Evolutionary conservation across 2,888 invertebrate genomes (phyloP).

Genomic region (Heliconius cydno): DNA sequence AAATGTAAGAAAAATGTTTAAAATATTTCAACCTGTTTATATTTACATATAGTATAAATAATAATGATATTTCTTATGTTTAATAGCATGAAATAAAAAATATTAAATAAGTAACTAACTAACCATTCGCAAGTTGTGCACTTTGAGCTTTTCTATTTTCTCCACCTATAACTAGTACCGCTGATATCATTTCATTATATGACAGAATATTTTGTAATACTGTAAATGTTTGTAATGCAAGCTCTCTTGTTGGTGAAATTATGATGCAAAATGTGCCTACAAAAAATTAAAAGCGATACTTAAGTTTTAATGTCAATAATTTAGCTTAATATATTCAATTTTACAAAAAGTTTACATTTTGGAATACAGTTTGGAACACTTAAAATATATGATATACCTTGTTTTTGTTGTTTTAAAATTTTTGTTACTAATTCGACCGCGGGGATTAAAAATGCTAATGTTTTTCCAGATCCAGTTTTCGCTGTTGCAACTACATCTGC

Average conservation of each 20-base stretch:
- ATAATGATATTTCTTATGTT: background rate
- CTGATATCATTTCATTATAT: constrained; percentile 90
- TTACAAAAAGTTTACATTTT: background rate
- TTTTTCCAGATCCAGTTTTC: constrained; percentile 98
- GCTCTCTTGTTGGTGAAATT: constrained; percentile 97
- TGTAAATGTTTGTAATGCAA: constrained; percentile 97
- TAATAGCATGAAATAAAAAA: background rate
- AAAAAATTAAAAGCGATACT: constrained; percentile 43
- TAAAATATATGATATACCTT: constrained; percentile 40
- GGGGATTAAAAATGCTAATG: constrained; percentile 96
- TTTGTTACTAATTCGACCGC: constrained; percentile 94
- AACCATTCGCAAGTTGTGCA: constrained; percentile 90
- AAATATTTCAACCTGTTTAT: background rate
- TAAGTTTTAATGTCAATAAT: constrained; percentile 3
- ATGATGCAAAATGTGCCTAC: constrained; percentile 93
- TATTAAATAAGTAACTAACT: constrained; percentile 57
- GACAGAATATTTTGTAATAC: constrained; percentile 94
- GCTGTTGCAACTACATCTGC: constrained; percentile 97
- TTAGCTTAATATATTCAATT: background rate
- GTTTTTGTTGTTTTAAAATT: constrained; percentile 49
- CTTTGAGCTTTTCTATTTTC: constrained; percentile 94
- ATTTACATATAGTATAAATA: background rate
- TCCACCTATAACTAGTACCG: constrained; percentile 96
- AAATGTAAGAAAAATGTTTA: constrained; percentile 46
- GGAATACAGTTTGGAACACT: background rate